Conservation (phyloP, 2,888 invertebrate species). For the Trachelus troglodyta region DNA sequence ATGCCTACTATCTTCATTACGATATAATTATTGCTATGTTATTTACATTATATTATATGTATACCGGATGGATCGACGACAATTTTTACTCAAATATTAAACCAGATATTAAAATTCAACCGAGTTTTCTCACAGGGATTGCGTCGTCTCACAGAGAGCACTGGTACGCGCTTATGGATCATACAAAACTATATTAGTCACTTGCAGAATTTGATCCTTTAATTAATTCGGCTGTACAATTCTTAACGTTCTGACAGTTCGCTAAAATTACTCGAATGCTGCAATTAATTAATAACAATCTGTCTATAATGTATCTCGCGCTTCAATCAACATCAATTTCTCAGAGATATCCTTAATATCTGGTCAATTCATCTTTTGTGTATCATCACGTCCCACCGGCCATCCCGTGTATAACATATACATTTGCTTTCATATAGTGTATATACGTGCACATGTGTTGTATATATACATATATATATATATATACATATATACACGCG, state of each 20-base stretch:
- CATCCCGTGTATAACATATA: not conserved
- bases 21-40: slow-evolving; percentile 61
- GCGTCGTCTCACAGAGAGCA: not conserved
- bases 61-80: not conserved
- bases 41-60: slow-evolving; percentile 29
- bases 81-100: not conserved
- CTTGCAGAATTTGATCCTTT: not conserved
- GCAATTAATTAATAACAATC: not conserved
- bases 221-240: not conserved
- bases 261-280: not conserved
- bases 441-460: not conserved
- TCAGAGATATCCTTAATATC: not conserved
- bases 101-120: not conserved
- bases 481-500: slow-evolving; percentile 33
- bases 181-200: not conserved
- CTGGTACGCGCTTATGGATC: not conserved
- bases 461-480: slow-evolving; percentile 42
- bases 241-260: not conserved
- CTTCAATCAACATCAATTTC: not conserved
- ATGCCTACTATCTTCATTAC: slow-evolving; percentile 65
- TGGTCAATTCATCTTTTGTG: not conserved
- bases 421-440: not conserved
- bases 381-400: not conserved
- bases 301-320: not conserved
- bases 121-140: not conserved